Conservation (phyloP, 1,140 invertebrate species). For the Steinernema khuongi region DNA sequence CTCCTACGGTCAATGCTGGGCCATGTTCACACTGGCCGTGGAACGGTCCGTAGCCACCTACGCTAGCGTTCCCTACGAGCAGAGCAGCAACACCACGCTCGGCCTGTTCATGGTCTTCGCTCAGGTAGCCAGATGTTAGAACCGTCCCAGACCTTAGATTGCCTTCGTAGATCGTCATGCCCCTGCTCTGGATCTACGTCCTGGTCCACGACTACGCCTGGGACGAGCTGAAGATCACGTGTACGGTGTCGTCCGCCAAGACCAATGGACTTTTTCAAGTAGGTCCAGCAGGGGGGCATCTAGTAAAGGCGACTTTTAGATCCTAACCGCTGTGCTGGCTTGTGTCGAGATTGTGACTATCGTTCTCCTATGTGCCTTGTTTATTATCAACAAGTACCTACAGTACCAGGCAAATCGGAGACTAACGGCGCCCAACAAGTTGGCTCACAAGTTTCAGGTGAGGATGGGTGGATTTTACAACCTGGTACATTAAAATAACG, state of each 20-base stretch:
- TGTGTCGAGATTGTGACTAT: neutral
- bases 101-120: neutral
- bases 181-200: neutral
- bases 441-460: constrained; percentile 1
- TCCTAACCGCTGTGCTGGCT: neutral
- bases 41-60: neutral
- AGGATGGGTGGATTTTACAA: too few species aligned
- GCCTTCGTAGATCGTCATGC: neutral
- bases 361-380: neutral
- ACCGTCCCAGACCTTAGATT: too few species aligned
- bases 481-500: too few species aligned
- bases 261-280: neutral
- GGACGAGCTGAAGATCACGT: constrained; percentile 6
- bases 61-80: neutral
- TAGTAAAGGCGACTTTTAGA: neutral
- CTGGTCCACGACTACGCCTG: neutral
- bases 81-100: neutral
- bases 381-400: neutral
- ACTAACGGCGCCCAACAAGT: neutral
- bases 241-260: neutral
- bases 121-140: neutral
- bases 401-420: neutral
- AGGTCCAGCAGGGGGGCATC: neutral
- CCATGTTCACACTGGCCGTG: neutral
- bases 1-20: neutral